These are phyloP conservation scores for Geotrupes spiniger DNA, from an alignment of 2,888 invertebrate species.

Conservation along the genomic window DNA sequence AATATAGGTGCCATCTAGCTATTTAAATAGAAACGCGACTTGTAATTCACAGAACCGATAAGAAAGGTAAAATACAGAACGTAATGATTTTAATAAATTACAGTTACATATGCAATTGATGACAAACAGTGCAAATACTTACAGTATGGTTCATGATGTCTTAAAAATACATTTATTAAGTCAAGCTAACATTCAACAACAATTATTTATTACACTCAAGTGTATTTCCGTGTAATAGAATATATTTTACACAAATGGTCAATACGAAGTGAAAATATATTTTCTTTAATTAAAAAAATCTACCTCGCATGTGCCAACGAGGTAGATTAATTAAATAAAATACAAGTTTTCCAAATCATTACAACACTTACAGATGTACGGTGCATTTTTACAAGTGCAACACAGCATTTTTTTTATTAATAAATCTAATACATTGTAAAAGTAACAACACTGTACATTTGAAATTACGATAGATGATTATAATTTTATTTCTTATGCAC, in stretches of 20 bases:
- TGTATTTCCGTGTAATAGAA: conserved; percentile 4
- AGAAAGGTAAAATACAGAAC: conserved; percentile 10
- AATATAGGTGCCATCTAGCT: too few species aligned
- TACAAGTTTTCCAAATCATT: too few species aligned
- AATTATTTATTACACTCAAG: conserved; percentile 5
- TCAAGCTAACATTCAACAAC: conserved; percentile 28
- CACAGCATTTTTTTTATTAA: conserved; percentile 7
- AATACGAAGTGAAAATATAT: conserved; percentile 6
- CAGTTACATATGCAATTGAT: conserved; percentile 20
- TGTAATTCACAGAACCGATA: too few species aligned
- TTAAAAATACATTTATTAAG: conserved; percentile 30
- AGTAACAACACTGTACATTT: conserved; percentile 35
- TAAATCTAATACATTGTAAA: conserved; percentile 19
- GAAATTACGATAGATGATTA: conserved; percentile 11
- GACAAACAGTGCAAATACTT: conserved; percentile 32
- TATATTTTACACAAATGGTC: conserved; percentile 6
- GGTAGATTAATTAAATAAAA: not conserved
- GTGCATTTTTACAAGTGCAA: conserved; percentile 5
- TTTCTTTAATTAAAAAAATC: not conserved
- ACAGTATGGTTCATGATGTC: conserved; percentile 31
- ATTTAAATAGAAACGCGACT: too few species aligned
- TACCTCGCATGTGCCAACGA: not conserved
- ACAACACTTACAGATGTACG: conserved; percentile 13
- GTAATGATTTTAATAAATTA: conserved; percentile 19
- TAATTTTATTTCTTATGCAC: not conserved